Evolutionary conservation across 1,140 invertebrate genomes (phyloP), one percentile per base, ranked within the genome.

Genomic region (Drosophila sucinea): DNA sequence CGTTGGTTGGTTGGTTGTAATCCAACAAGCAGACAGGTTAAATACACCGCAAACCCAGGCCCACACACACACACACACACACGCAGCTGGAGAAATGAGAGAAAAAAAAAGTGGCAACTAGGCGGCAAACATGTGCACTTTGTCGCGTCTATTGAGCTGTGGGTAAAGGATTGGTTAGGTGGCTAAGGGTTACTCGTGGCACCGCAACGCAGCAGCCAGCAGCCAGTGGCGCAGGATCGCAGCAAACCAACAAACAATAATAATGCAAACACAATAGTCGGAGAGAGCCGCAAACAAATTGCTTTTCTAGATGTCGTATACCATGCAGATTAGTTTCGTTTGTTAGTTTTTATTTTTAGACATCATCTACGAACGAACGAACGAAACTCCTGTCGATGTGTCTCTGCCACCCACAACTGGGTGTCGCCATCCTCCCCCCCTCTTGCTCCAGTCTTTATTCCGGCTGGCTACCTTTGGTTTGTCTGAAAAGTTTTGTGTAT

Each of bases 11-110:
- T 51, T 81, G 73, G 66, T 78, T 74, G 79, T 90, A 90, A 90
- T 90, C 87, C 87, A 86, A 77, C 87, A 70, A 87, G 87, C 87
- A 90, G 87, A 90, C 87, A 90, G 87, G 87, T 90, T 90, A 90
- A 90, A 87, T 90, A 90, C 87, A 87, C 82, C 82, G 72, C 87
- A 90, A 90, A 83, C 82, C 90, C 82, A 90, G 71, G 71, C 86
- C 82, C 66, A 54, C 33, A 44, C 30, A 64, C 17, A 32, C 60
- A 71, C 67, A 65, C 63, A 44, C 47, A 40, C 54, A 61, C 11
- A 41, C 11, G 29, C 41, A 33, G 55, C 55, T 33, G 55, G 23
- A 10, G 23, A 23, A 38, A 27, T 47, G 35, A 32, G 40, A 63
- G 54, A 67, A 70, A 68, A 32, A 76, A 73, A 82, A 87, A 86